Evolutionary conservation across 2,797 vertebrate species (phyloP).

Genomic region (Myiotriccus ornatus): DNA sequence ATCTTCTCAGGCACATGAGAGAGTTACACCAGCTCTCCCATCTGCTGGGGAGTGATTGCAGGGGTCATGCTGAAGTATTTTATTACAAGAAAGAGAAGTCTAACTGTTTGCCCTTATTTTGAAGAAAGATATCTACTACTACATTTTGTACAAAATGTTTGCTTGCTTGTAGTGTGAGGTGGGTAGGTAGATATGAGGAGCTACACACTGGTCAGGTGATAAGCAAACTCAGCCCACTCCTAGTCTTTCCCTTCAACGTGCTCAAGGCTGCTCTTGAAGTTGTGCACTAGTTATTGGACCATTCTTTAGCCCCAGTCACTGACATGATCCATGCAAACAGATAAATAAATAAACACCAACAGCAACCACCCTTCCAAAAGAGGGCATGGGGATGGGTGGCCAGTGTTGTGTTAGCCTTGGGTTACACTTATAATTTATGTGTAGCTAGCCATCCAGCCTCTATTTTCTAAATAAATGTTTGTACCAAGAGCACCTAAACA

Average conservation of each 20-base stretch:
- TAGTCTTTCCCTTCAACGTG: not conserved
- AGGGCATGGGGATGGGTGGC: not conserved
- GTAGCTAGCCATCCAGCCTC: not conserved
- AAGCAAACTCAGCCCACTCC: not conserved
- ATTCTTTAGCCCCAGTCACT: not conserved
- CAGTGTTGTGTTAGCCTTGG: not conserved
- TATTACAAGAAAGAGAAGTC: not conserved
- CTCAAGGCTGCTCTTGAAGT: not conserved
- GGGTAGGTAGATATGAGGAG: not conserved
- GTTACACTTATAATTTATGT: not conserved
- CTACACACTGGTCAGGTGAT: not conserved
- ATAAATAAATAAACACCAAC: not conserved
- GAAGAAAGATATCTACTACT: not conserved
- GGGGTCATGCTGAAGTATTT: not conserved
- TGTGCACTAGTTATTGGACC: not conserved
- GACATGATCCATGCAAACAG: not conserved
- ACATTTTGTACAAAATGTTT: not conserved
- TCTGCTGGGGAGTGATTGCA: not conserved
- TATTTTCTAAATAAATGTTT: not conserved
- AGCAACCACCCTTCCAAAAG: not conserved
- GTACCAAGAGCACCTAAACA: not conserved
- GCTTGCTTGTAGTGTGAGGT: not conserved
- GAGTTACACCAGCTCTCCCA: not conserved
- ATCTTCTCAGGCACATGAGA: not conserved
- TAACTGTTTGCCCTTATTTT: not conserved